Conservation (phyloP, 1,140 invertebrate genomes). For the Sesamia nonagrioides region DNA sequence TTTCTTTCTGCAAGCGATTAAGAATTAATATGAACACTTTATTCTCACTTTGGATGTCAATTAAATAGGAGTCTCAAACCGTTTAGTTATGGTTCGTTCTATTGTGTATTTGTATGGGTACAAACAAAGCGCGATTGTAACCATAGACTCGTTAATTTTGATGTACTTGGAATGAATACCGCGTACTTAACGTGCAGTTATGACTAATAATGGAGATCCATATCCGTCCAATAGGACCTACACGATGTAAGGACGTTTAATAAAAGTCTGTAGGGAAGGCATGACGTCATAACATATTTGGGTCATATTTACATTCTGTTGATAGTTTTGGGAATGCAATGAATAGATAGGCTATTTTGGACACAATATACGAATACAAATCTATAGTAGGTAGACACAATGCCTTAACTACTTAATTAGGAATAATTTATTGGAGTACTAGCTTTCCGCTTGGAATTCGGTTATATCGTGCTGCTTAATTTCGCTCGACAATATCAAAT, state of each 20-base stretch:
- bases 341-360: neutral
- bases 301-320: neutral
- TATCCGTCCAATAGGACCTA: constrained; percentile 14
- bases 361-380: no score
- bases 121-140: neutral
- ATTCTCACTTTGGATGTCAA: constrained; percentile 18
- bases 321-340: neutral
- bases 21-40: constrained; percentile 3
- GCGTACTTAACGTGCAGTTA: constrained; percentile 34
- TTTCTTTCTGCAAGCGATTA: constrained; percentile 6
- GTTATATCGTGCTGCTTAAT: no score
- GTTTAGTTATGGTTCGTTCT: constrained; percentile 8
- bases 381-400: no score
- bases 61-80: neutral
- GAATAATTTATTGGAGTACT: no score
- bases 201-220: constrained; percentile 1
- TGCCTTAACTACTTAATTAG: no score
- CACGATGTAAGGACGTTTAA: neutral
- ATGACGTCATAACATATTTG: neutral
- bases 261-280: neutral
- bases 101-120: constrained; percentile 24
- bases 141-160: neutral
- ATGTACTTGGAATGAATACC: constrained; percentile 11
- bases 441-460: no score
- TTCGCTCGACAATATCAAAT: no score